These are phyloP conservation scores for Tuberolachnus salignus DNA, from an alignment of 2,888 invertebrate species.

Conservation along the genomic window DNA sequence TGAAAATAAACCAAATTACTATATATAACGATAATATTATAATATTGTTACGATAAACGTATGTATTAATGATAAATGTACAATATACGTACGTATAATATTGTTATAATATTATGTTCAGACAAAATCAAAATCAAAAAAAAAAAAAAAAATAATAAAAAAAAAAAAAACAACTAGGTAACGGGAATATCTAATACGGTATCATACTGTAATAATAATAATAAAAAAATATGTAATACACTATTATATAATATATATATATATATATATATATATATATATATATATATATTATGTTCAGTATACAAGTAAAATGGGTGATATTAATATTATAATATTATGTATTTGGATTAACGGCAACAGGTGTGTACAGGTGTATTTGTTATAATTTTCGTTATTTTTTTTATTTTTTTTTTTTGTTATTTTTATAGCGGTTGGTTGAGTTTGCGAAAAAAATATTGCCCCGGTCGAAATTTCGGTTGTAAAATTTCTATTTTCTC, in stretches of 20 bases:
- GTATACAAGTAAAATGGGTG: background rate
- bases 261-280: background rate
- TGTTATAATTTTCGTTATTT: no score
- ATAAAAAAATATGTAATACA: background rate
- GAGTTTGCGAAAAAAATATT: no score
- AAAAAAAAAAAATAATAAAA: no score
- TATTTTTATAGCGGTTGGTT: no score
- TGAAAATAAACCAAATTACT: slow-evolving; percentile 31
- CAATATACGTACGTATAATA: no score
- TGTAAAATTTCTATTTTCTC: no score
- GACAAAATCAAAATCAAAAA: slow-evolving; percentile 22
- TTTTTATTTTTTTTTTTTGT: no score
- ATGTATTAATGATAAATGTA: background rate
- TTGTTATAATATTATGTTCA: slow-evolving; percentile 6
- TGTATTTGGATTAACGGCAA: background rate
- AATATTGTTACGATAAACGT: slow-evolving; percentile 9
- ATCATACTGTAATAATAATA: background rate
- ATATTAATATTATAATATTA: background rate
- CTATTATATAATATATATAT: background rate
- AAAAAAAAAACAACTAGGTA: no score
- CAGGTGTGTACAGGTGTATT: background rate
- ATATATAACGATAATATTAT: slow-evolving; percentile 26
- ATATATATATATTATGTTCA: no score
- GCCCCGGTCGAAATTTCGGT: no score
- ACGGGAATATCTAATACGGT: background rate